Evolutionary conservation across 1,140 invertebrate genomes (phyloP).

Genomic region (Diorhabda elongata): DNA sequence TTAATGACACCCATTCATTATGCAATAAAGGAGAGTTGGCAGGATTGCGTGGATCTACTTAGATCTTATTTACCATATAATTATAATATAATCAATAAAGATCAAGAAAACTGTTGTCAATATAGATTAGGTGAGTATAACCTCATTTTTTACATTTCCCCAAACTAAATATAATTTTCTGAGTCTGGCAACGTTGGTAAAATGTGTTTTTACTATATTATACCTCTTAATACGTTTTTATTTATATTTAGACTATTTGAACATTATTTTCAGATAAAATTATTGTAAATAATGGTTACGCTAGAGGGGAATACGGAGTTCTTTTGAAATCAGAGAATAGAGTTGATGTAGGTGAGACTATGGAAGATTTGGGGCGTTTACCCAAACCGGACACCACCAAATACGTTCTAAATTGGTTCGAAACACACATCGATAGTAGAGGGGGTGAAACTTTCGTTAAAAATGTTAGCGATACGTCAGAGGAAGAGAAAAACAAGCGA

Average conservation of each 20-base stretch:
- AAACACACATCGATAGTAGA: conserved; percentile 23
- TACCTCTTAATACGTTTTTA: no score
- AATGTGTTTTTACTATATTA: not conserved
- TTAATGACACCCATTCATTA: conserved; percentile 69
- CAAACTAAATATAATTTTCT: no score
- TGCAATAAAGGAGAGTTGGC: conserved; percentile 64
- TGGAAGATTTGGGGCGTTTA: conserved; percentile 31
- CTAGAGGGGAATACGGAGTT: conserved; percentile 57
- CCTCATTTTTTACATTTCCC: no score
- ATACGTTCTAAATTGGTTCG: conserved; percentile 44
- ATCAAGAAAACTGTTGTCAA: conserved; percentile 24
- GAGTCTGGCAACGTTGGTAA: no score
- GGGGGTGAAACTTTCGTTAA: conserved; percentile 2
- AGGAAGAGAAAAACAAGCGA: conserved; percentile 11
- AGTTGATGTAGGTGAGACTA: conserved; percentile 27
- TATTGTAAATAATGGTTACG: conserved; percentile 54
- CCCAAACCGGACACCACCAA: conserved; percentile 38
- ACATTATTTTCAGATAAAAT: conserved; percentile 55
- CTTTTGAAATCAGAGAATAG: conserved; percentile 26
- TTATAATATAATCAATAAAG: conserved; percentile 20
- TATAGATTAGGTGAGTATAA: conserved; percentile 34
- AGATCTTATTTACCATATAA: conserved; percentile 30
- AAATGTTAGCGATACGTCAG: conserved; percentile 6
- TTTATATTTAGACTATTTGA: not conserved
- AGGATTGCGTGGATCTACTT: conserved; percentile 54